Conservation (phyloP, 2,888 invertebrate species). For the Gari tellinella region DNA sequence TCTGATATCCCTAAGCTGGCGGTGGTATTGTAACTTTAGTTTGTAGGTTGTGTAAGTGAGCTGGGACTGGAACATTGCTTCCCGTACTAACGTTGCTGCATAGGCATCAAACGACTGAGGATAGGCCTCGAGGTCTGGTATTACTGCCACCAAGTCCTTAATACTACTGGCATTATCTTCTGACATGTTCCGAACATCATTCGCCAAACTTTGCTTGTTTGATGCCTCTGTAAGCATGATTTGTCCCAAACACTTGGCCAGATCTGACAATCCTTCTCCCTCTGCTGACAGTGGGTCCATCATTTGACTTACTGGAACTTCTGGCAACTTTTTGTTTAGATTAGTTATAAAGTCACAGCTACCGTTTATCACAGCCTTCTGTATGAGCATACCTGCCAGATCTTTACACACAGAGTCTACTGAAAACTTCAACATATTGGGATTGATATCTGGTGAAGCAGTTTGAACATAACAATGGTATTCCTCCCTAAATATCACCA, state of each 20-base stretch:
- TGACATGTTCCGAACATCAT: constrained; percentile 52
- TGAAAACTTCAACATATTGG: constrained; percentile 57
- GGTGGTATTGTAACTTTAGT: constrained; percentile 72
- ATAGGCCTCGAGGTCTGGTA: constrained; percentile 68
- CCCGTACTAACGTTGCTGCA: constrained; percentile 88
- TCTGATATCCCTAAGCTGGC: constrained; percentile 72
- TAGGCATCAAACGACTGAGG: constrained; percentile 67
- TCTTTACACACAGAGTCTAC: constrained; percentile 44
- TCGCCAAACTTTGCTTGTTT: constrained; percentile 64
- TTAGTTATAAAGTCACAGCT: constrained; percentile 69
- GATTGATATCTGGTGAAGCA: constrained; percentile 61
- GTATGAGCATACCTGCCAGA: constrained; percentile 56
- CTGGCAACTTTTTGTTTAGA: constrained; percentile 52
- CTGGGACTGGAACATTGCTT: constrained; percentile 90
- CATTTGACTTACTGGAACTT: constrained; percentile 50
- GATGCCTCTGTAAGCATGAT: constrained; percentile 63
- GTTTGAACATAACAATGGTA: constrained; percentile 61
- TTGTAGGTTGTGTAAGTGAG: constrained; percentile 79
- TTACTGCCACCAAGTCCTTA: constrained; percentile 58
- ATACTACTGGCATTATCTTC: constrained; percentile 41
- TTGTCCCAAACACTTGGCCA: constrained; percentile 59
- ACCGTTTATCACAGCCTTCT: constrained; percentile 86
- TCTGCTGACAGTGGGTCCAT: constrained; percentile 41
- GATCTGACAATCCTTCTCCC: constrained; percentile 45
- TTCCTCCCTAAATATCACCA: constrained; percentile 56